A percentile compares a stretch with the other conserved stretches of the same genome.
These are phyloP conservation scores for Vanessa atalanta DNA, from an alignment of 1,140 invertebrate species.

Conservation along the genomic window DNA sequence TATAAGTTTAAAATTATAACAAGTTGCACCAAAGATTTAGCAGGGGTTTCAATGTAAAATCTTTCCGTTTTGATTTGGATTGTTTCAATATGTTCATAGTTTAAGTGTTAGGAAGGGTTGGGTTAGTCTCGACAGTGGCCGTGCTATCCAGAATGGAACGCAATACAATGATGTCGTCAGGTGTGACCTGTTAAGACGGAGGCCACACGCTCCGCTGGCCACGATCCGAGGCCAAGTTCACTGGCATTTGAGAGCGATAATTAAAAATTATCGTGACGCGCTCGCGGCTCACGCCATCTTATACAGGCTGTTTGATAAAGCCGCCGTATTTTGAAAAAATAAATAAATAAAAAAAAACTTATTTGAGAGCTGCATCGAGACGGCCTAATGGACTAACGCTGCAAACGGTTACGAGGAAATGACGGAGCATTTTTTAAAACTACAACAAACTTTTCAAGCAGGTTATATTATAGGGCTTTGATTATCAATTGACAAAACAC, in stretches of 20 bases:
- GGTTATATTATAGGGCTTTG: conserved; percentile 18
- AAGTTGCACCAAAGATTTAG: conserved; percentile 6
- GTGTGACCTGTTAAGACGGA: conserved; percentile 69
- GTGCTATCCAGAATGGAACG: conserved; percentile 46
- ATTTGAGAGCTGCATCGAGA: conserved; percentile 34
- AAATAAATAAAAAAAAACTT: conserved; percentile 33
- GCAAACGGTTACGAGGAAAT: conserved; percentile 40
- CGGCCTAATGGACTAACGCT: conserved; percentile 40
- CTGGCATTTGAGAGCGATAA: conserved; percentile 79
- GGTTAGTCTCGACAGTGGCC: conserved; percentile 11
- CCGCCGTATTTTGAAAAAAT: conserved; percentile 34
- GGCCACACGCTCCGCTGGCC: conserved; percentile 66
- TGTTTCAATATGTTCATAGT: not conserved
- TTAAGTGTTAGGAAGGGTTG: not conserved
- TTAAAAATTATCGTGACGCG: conserved; percentile 79
- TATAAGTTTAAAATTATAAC: conserved; percentile 35
- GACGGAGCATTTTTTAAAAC: conserved; percentile 37
- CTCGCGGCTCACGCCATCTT: conserved; percentile 71
- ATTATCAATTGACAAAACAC: conserved; percentile 23
- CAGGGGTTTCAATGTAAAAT: not conserved
- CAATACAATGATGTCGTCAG: conserved; percentile 59
- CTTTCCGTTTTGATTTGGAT: not conserved
- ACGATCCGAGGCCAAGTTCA: conserved; percentile 76
- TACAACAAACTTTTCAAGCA: conserved; percentile 5
- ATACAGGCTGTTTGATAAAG: conserved; percentile 59